Percentiles rank a stretch among this genome's conserved stretches.
Conservation (phyloP, 2,888 invertebrate genomes). For the Thereva unica region DNA sequence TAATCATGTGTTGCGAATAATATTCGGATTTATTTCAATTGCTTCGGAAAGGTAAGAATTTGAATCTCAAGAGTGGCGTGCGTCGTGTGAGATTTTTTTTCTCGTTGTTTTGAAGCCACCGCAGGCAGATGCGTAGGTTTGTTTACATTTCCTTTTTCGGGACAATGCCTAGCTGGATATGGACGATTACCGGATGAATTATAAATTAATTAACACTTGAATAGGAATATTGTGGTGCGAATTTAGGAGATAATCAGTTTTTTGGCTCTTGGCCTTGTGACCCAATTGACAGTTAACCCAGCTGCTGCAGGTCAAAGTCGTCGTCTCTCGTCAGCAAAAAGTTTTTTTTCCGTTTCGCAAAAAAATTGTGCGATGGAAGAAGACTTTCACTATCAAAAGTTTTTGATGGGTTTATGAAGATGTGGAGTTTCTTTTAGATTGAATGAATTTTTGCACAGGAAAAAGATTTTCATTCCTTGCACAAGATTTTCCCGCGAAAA, state of each 20-base stretch:
- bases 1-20: no score
- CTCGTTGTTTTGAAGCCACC: background rate
- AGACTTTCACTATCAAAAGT: background rate
- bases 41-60: no score
- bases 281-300: slow-evolving; percentile 9
- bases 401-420: no score
- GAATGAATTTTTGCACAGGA: no score
- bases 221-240: background rate
- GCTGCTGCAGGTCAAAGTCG: slow-evolving; percentile 17
- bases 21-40: no score
- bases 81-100: background rate
- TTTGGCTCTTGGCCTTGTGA: slow-evolving; percentile 7
- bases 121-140: slow-evolving; percentile 29
- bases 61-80: background rate
- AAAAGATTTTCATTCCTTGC: no score
- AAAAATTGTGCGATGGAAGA: background rate
- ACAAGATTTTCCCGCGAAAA: no score
- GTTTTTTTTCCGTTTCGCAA: background rate
- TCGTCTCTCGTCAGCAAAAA: background rate
- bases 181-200: slow-evolving; percentile 1
- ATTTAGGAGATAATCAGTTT: background rate
- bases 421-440: no score
- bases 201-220: slow-evolving; percentile 22
- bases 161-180: background rate
- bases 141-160: slow-evolving; percentile 40